Evolutionary conservation across 2,113 vertebrate genomes (phyloP), one percentile per base, ranked within the genome.

Genomic region (Saimiri boliviensis): DNA sequence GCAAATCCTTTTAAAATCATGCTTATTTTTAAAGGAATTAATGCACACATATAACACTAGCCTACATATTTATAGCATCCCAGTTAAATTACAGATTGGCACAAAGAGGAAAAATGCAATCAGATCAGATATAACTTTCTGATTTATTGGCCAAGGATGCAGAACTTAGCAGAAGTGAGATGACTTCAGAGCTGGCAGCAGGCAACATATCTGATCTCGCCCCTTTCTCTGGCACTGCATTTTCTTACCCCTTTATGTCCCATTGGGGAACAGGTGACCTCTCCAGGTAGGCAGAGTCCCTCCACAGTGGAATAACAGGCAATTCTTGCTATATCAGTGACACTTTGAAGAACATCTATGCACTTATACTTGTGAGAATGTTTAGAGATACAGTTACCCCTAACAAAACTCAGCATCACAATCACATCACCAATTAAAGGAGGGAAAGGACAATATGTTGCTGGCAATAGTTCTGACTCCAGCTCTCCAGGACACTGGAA

Each of bases 11-110:
- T 83, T 37, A 14, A 45, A 92, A 86, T 58, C 10, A 37, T n/a
- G 32, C 58, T 49, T 25, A 66, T 70, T 83, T 87, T 83, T 45
- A 94, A 88, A 37, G 88, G 27, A 84, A 58, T 85, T 52, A 74
- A 37, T 89, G 6, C 35, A 91, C 32, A 45, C 21, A 79, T 49
- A 74, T 25, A 4, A 86, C 73, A 76, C 6, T 81, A 52, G 13
- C 40, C 37, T 70, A 23, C 42, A 47, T 19, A 63, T 63, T 56
- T 10, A 58, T 8, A 80, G 60, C 11, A 63, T 49, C 25, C 6
- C 52, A 81, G 4, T 27, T 58, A 77, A 63, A 2, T 9, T 81
- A 52, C 54, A 2, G 7, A 63, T 27, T 86, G 20, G 30, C 25
- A 85, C 25, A 49, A 86, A 76, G n/a, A 52, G 12, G 84, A 10